Base-by-base conservation (phyloP, 2,113 vertebrate species). In the Lontra canadensis region DNA sequence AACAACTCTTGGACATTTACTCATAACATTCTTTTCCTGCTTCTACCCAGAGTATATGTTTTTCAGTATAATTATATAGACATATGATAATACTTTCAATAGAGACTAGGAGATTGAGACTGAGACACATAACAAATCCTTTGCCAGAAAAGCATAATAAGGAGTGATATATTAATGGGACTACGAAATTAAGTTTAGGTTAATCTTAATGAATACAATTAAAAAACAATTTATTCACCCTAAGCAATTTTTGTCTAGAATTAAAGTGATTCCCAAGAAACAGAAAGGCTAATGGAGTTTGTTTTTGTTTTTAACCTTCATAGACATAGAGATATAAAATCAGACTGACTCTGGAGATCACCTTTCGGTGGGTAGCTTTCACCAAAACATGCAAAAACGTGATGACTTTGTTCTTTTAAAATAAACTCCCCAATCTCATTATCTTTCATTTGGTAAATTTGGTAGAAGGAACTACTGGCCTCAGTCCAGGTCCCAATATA, bases 201-300 rank as follows among this genome's bases (percentile, higher is more conserved):
- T 97, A 93, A 82, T 82, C 17, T 94, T 92, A 96, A 90, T 93
- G 36, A 95, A 84, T 61, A 63, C 44, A 89, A 95, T 95, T 95
- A 31, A 94, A 95, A 95, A 93, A 93, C 18, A 47, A 96, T 92
- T 89, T 95, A 29, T 94, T 96, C 80, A 94, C 78, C 84, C 57
- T 9, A 94, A 44, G 21, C 92, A 59, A 89, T 69, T 95, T 97
- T 90, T 93, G 59, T 87, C n/a, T 80, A 96, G 52, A 95, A 94
- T 76, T 94, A 97, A 86, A 89, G 78, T 92, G 11, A 95, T 76
- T 83, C 39, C 65, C 69, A 95, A 78, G 92, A 95, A 96, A 87
- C 20, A 90, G 63, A 93, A 96, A 49, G n/a, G 52, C 52, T 94
- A 73, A 95, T 84, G 65, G 86, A 73, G n/a, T 90, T 57, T 23